A percentile compares a stretch with the other conserved stretches of the same genome.
phyloP scores from a whole-genome alignment of 2,113 vertebrate species.

The Patagioenas fasciata region DNA sequence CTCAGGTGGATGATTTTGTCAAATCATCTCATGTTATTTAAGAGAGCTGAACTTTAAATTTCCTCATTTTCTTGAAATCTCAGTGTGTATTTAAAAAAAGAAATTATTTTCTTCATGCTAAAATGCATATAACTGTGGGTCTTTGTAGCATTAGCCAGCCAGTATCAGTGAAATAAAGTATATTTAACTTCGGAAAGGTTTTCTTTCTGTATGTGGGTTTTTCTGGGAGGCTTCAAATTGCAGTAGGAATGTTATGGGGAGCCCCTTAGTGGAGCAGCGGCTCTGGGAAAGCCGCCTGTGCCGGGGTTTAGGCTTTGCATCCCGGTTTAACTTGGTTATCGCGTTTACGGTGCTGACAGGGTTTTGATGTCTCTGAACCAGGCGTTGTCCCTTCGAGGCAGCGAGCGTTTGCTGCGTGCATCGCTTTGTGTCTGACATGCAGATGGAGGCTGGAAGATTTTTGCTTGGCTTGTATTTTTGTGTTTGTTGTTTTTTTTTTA shows the following conservation, averaged over 20 bases:
- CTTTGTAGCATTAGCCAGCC: not conserved
- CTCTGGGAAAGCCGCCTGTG: not conserved
- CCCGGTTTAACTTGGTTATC: not conserved
- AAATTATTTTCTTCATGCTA: too few relatives aligned
- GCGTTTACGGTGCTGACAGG: not conserved
- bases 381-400: slow-evolving; percentile 31
- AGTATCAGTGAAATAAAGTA: not conserved
- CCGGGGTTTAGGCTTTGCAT: not conserved
- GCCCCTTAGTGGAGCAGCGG: not conserved
- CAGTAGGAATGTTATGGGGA: not conserved
- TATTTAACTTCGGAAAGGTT: slow-evolving; percentile 45
- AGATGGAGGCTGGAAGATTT: not conserved
- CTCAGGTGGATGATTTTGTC: slow-evolving; percentile 20
- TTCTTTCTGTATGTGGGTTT: not conserved
- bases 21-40: slow-evolving; percentile 44
- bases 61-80: not conserved
- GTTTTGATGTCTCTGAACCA: slow-evolving; percentile 11
- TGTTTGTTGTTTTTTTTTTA: not conserved
- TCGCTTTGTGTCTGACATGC: slow-evolving; percentile 19
- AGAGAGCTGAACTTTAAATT: slow-evolving; percentile 31
- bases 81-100: not conserved
- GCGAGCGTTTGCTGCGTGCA: not conserved
- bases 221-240: not conserved
- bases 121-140: not conserved
- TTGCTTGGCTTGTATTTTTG: not conserved